Base-by-base conservation (phyloP, 1,140 invertebrate genomes). In the Calosoma granatense region DNA sequence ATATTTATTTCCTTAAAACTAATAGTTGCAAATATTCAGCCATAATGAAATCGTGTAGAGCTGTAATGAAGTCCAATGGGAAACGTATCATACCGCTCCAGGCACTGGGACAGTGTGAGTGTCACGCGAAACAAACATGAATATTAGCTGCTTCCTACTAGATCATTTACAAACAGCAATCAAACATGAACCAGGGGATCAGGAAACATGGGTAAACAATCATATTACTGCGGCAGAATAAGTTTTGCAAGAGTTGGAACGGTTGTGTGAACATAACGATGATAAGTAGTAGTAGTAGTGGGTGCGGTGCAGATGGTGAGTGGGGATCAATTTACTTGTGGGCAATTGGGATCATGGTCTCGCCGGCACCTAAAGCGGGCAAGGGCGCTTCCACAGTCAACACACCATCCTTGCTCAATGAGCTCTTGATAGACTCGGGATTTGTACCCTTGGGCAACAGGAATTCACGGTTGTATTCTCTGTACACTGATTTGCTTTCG, bases 401-500 rank as follows among this genome's bases (percentile, higher is more conserved):
- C 6, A 96, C 90, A 39, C 93, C 92, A 70, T 96, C 92, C 73
- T 92, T 91, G 66, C 88, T 91, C 63, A 94, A 74, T 6, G 88
- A 90, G 1, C 89, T 92, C 71, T 90, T 90, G 73, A 95, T 95
- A 43, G 83, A 82, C 76, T 95, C 91, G 0, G 92, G 91, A 74
- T 94, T 93, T 22, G 90, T 93, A 60, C 90, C 92, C 72, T 94
- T 92, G 2, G 92, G 93, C 66, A 97, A 74, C 68, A 95, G 76
- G 77, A 97, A 97, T 78, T 97, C 92, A 59, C 92, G 81, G 72
- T 95, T 96, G 81, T 95, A 97, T 72, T 97, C 92, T 72, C 92
- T 83, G 79, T 94, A 96, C 1, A 95, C 91, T 20, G 89, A 92
- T 78, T 92, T 92, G 64, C 87, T 92, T 70, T 95, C 92, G 23